Base-by-base conservation (phyloP, 30 jellyfish, hydroid and myxozoan genomes). In the Chrysaora quinquecirrha region DNA sequence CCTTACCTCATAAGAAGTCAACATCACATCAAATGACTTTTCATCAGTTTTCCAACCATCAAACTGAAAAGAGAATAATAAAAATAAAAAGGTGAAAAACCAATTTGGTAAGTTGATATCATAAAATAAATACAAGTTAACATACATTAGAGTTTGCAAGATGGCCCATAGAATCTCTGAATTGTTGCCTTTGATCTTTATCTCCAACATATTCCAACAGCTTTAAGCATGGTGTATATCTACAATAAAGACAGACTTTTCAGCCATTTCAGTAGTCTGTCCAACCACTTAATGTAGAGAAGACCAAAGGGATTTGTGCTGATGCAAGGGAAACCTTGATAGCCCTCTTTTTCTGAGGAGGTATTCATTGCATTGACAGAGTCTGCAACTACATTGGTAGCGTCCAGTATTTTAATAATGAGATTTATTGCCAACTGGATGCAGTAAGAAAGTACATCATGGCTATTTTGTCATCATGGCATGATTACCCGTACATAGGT, bases 1-100 rank as follows among this genome's bases (percentile, higher is more conserved):
- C n/a, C 84, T 18, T 1, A 88, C 97, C 94, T 88, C 97, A 81
- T 88, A 88, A 0, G 97, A 88, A 11, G 97, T 88, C 66, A 88
- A 29, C 33, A 76, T 61, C 12, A 88, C 90, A 74, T 88, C 94
- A 74, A 88, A 88, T 3, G 94, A 90, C 3, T 56, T 21, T 16
- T 34, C 49, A 12, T 18, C 25, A 43, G 48, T 77, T 52, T 78
- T 87, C 88, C 87, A 87, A 10, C 35, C 31, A 10, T 83, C 4
- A 4, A 63, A 81, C 93, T 78, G 6, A 31, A 75, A 84, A 18
- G 1, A 72, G 62, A 47, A 50, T 2, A 9, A 38, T 25, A 19
- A 34, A 33, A 71, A 71, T 27, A n/a, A 9, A n/a, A 16, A 16
- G 6, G 83, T 7, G 7, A 32, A 71, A 32, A 46, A 3, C 22